Percentiles rank a stretch among this genome's conserved stretches.
Evolutionary conservation across 2,888 invertebrate species (phyloP).

Genomic region (Teleiodes luculella): DNA sequence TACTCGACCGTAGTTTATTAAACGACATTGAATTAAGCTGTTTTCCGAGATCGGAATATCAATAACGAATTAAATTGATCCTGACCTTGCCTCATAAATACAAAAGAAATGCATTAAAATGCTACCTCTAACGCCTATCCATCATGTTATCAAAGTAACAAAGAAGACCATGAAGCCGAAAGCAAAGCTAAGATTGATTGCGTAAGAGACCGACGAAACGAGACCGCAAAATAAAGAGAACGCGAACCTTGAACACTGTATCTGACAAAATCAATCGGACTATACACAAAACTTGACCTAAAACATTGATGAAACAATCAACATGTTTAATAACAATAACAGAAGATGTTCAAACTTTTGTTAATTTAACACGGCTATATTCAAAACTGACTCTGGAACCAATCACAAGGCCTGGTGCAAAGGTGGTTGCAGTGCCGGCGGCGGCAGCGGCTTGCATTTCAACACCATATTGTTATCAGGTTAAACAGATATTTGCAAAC

Average conservation of each 20-base stretch:
- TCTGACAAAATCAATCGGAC: constrained; percentile 78
- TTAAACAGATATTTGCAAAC: constrained; percentile 10
- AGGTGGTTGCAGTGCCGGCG: not conserved
- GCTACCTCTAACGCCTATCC: constrained; percentile 63
- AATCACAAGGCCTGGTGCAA: constrained; percentile 4
- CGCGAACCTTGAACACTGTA: constrained; percentile 73
- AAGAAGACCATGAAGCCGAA: constrained; percentile 69
- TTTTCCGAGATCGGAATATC: constrained; percentile 19
- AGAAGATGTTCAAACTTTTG: not conserved
- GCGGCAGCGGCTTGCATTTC: constrained; percentile 6
- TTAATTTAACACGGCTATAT: not conserved
- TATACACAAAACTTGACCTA: constrained; percentile 73
- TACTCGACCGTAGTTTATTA: constrained; percentile 6
- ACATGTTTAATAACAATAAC: constrained; percentile 5
- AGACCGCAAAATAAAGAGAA: constrained; percentile 77
- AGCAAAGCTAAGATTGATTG: constrained; percentile 70
- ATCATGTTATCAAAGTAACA: constrained; percentile 69
- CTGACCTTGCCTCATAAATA: constrained; percentile 50
- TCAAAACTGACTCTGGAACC: not conserved
- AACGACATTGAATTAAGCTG: not conserved
- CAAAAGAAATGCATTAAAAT: constrained; percentile 55
- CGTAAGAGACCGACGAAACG: constrained; percentile 74
- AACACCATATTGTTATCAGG: constrained; percentile 12
- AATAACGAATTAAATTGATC: constrained; percentile 29
- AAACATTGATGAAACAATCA: constrained; percentile 34